Evolutionary conservation across 2,113 vertebrate species (phyloP), one percentile per base, ranked within the genome.

Genomic region (Lagopus muta): DNA sequence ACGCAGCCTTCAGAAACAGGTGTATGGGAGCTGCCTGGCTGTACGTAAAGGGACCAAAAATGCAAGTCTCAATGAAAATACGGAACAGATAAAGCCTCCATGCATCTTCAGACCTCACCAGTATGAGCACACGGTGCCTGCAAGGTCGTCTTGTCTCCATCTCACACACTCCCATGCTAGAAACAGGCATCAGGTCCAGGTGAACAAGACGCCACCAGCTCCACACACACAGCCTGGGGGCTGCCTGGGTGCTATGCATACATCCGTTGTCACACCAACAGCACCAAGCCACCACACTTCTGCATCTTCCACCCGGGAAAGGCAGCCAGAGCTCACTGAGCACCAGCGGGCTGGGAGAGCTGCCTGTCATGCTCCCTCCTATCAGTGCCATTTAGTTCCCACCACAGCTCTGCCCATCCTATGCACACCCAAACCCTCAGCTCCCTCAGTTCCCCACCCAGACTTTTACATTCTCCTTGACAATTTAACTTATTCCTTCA

Each of bases 191-290:
- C 50, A 3, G 2, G 25, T 57, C 27, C 38, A 0, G 1, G 19
- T 19, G n/a, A 66, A 61, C 0, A 32, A 30, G 30, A 55, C 42
- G 42, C 50, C 40, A 52, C 14, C 8, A n/a, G 58, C 34, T 74
- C 43, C 7, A 4, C 3, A 0, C 3, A 3, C 57, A 1, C 0
- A 40, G 32, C 16, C 0, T 0, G n/a, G 30, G 58, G 21, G 27
- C 4, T 69, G 47, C 47, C 47, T 47, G 38, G 43, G 30, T 50
- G 67, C 18, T 55, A 19, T 18, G 0, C 6, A 24, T 28, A n/a
- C 0, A 18, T 52, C 27, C 64, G 17, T 0, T 0, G 0, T 42
- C 64, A 67, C 1, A 0, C 27, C 28, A 64, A 62, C 22, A 27
- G 0, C 2, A 70, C 10, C 2, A 8, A 71, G 36, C 45, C 21